These are phyloP conservation scores for Saguinus imperator DNA, from an alignment of 2,113 vertebrate species.

Conservation along the genomic window DNA sequence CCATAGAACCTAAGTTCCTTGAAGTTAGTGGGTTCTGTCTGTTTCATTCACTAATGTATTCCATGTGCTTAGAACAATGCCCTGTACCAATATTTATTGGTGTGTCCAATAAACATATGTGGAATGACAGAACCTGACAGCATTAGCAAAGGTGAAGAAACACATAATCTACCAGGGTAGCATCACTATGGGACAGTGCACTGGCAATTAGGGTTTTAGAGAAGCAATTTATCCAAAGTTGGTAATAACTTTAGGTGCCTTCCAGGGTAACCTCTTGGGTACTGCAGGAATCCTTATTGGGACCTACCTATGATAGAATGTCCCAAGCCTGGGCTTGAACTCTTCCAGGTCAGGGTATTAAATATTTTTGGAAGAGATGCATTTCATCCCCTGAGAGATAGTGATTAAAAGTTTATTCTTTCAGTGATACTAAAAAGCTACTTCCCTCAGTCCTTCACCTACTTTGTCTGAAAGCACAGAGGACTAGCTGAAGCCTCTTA, in stretches of 20 bases:
- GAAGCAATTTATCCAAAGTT: background rate
- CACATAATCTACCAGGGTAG: background rate
- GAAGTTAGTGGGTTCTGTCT: background rate
- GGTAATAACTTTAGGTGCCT: background rate
- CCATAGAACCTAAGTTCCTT: background rate
- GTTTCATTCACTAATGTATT: background rate
- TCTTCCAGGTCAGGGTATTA: background rate
- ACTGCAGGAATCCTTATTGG: background rate
- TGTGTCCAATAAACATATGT: background rate
- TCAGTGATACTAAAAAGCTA: background rate
- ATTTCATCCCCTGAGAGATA: too few relatives aligned
- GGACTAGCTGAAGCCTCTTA: background rate
- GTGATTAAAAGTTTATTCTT: background rate
- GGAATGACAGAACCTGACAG: background rate
- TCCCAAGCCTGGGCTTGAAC: background rate
- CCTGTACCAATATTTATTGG: background rate
- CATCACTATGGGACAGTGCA: background rate
- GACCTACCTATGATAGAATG: background rate
- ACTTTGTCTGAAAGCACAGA: background rate
- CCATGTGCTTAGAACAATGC: background rate
- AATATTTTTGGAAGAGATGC: background rate
- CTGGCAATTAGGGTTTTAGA: background rate
- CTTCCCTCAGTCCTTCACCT: background rate
- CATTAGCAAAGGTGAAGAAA: background rate
- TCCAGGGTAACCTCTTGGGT: background rate